Percentiles rank a stretch among this genome's conserved stretches.
These are phyloP conservation scores for Isurus oxyrinchus DNA, from an alignment of 2,113 vertebrate species.

Conservation along the genomic window DNA sequence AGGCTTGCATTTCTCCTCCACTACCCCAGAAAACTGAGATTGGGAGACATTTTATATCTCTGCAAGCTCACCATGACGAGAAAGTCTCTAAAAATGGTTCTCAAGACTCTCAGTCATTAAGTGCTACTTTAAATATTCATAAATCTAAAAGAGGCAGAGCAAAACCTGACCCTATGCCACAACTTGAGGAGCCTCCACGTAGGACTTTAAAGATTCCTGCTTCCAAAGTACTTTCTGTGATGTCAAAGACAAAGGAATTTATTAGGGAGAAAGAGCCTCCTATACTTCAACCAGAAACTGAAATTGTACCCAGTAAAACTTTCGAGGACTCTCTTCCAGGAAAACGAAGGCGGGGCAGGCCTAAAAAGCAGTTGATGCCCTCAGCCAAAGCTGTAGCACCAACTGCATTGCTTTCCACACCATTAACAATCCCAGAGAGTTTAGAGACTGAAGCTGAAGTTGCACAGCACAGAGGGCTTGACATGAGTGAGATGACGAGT, in stretches of 20 bases:
- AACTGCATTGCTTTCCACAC: constrained; percentile 59
- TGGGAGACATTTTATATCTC: constrained; percentile 49
- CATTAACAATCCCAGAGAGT: constrained; percentile 59
- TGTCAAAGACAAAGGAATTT: constrained; percentile 66
- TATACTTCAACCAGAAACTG: constrained; percentile 84
- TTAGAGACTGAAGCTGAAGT: constrained; percentile 51
- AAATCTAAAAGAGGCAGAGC: constrained; percentile 77
- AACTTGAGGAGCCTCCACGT: constrained; percentile 75
- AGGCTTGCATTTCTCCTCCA: constrained; percentile 46
- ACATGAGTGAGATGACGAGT: constrained; percentile 58
- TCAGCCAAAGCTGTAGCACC: constrained; percentile 64
- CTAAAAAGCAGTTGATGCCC: constrained; percentile 69
- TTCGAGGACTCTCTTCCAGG: constrained; percentile 60
- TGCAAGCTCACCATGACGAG: constrained; percentile 2
- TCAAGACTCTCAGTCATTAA: constrained; percentile 53
- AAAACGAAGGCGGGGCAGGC: constrained; percentile 74
- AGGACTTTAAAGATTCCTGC: constrained; percentile 73
- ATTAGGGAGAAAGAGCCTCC: constrained; percentile 79
- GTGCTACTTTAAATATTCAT: constrained; percentile 58
- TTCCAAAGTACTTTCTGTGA: constrained; percentile 81
- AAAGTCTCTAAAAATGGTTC: constrained; percentile 53
- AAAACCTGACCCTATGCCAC: constrained; percentile 86
- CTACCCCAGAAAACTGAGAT: constrained; percentile 53
- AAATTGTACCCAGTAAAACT: constrained; percentile 62
- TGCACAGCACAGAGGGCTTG: constrained; percentile 52